Conservation (phyloP, 1,140 invertebrate species). For the Anastatus disparis region DNA sequence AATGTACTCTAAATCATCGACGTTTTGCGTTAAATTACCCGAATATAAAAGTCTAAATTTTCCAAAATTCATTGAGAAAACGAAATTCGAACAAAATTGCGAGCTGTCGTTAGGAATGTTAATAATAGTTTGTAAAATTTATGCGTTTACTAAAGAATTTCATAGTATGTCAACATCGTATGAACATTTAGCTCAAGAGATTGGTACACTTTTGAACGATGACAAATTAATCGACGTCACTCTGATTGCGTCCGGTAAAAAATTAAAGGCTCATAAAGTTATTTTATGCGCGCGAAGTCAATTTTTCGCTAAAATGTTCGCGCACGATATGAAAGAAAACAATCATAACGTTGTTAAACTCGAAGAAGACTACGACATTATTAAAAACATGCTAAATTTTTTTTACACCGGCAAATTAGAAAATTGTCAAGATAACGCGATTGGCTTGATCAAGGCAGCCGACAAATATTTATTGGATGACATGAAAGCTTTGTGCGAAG, state of each 20-base stretch:
- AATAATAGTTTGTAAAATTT: too few species aligned
- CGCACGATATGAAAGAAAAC: neutral
- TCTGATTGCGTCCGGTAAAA: neutral
- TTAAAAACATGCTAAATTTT: neutral
- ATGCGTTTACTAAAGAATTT: too few species aligned
- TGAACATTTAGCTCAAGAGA: too few species aligned
- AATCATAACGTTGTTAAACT: neutral
- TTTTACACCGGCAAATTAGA: neutral
- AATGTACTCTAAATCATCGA: too few species aligned
- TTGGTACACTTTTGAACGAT: neutral
- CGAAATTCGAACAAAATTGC: too few species aligned
- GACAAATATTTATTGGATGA: neutral
- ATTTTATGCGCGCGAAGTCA: neutral
- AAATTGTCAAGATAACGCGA: neutral
- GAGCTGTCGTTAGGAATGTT: too few species aligned
- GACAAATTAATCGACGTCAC: neutral
- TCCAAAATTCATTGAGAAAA: too few species aligned
- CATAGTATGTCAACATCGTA: too few species aligned
- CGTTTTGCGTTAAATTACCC: too few species aligned
- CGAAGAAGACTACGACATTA: neutral
- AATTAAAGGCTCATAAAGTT: neutral
- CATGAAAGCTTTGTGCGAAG: neutral
- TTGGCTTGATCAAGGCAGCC: neutral
- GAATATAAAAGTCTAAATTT: too few species aligned
- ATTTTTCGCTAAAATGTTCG: neutral